Evolutionary conservation across 2,113 vertebrate genomes (phyloP).

Genomic region (Neofelis nebulosa): DNA sequence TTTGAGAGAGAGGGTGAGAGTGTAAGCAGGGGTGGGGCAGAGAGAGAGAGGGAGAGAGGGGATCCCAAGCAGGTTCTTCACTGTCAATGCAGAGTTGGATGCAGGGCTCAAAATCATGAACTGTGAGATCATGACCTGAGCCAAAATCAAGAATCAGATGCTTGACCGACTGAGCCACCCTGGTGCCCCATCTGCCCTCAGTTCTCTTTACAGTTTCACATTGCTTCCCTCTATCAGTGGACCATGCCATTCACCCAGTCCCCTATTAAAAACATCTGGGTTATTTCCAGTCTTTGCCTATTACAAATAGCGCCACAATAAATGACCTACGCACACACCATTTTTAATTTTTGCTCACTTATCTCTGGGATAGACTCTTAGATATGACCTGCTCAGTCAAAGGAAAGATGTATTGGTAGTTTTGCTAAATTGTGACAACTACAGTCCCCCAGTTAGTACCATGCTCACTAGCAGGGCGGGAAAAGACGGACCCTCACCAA

Average conservation of each 20-base stretch:
- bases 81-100: no score
- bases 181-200: background rate
- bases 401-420: background rate
- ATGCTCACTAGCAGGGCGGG: background rate
- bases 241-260: background rate
- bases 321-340: background rate
- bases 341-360: background rate
- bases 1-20: no score
- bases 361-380: background rate
- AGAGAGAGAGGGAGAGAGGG: no score
- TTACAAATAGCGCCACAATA: background rate
- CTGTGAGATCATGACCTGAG: no score
- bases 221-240: background rate
- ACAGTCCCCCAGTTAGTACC: rapidly evolving
- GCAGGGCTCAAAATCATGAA: no score
- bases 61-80: no score
- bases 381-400: background rate
- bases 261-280: background rate
- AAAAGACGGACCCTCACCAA: no score
- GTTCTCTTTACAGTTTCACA: background rate
- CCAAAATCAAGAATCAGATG: no score
- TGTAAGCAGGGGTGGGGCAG: no score
- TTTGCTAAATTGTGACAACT: background rate
- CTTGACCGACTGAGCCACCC: no score
- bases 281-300: background rate